Conservation (phyloP, 1,140 invertebrate species). For the Ptiloglossa arizonensis region DNA sequence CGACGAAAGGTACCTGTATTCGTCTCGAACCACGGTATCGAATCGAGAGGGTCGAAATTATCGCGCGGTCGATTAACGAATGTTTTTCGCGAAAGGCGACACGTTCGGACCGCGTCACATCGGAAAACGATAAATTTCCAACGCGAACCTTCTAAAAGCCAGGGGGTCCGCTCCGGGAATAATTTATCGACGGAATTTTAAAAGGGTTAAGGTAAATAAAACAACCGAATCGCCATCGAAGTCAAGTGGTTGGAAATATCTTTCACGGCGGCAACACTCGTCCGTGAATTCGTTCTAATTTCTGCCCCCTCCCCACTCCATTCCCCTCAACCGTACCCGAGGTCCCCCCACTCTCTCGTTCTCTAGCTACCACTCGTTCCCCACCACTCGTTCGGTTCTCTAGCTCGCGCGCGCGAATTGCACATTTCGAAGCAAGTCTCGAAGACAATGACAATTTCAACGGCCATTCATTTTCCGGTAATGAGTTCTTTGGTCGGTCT, state of each 20-base stretch:
- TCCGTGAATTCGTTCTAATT: constrained; percentile 36
- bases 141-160: not conserved
- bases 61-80: not conserved
- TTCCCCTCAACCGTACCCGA: too few species aligned
- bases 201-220: constrained; percentile 45
- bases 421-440: constrained; percentile 43
- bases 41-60: not conserved
- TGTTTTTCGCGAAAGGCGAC: not conserved
- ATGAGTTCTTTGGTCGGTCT: constrained; percentile 43
- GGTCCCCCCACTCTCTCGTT: not conserved
- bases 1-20: not conserved
- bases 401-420: constrained; percentile 25
- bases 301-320: not conserved
- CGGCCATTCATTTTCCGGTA: constrained; percentile 46
- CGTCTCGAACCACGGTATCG: not conserved
- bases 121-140: constrained; percentile 35
- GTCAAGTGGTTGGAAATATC: constrained; percentile 42
- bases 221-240: constrained; percentile 29
- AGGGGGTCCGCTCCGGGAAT: not conserved
- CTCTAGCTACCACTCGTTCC: not conserved
- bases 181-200: constrained; percentile 43
- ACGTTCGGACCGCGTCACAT: not conserved
- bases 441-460: constrained; percentile 51
- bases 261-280: constrained; percentile 19
- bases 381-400: not conserved